These are phyloP conservation scores for Oxytorus armatus DNA, from an alignment of 2,888 invertebrate species.

Conservation along the genomic window DNA sequence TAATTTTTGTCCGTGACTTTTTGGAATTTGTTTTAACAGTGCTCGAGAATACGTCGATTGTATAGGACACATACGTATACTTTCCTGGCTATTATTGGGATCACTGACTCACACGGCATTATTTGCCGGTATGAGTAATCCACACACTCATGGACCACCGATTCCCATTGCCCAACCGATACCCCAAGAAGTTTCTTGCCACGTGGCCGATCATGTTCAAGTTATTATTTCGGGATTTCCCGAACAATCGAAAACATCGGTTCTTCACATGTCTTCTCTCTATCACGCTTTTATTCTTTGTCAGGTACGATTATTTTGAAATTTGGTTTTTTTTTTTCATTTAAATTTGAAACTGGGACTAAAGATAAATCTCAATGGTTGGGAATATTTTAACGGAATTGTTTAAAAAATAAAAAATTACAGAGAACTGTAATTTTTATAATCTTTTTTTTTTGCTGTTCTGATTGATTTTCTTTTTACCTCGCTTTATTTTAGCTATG, in stretches of 20 bases:
- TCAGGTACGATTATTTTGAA: constrained; percentile 87
- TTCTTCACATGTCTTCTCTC: constrained; percentile 97
- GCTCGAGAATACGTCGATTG: constrained; percentile 98
- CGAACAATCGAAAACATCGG: constrained; percentile 96
- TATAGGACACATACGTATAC: constrained; percentile 95
- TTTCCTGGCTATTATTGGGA: constrained; percentile 98
- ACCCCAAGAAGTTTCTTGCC: constrained; percentile 97
- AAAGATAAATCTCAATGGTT: not conserved
- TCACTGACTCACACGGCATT: constrained; percentile 95
- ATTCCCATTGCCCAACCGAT: constrained; percentile 91
- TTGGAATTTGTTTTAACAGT: constrained; percentile 85
- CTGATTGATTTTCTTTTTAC: not conserved
- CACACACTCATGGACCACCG: constrained; percentile 79
- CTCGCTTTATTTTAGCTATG: constrained; percentile 88
- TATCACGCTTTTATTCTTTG: constrained; percentile 99
- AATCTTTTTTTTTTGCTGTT: not conserved
- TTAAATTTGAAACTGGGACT: not conserved
- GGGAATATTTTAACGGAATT: not conserved
- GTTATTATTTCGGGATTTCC: constrained; percentile 98
- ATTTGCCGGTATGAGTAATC: constrained; percentile 83
- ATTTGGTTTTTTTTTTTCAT: not conserved
- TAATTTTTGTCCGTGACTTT: not conserved
- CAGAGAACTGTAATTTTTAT: too few species aligned
- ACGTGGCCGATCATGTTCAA: constrained; percentile 98
- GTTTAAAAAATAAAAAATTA: too few species aligned